Base-by-base conservation (phyloP, 2,113 vertebrate genomes). In the Sprattus sprattus region DNA sequence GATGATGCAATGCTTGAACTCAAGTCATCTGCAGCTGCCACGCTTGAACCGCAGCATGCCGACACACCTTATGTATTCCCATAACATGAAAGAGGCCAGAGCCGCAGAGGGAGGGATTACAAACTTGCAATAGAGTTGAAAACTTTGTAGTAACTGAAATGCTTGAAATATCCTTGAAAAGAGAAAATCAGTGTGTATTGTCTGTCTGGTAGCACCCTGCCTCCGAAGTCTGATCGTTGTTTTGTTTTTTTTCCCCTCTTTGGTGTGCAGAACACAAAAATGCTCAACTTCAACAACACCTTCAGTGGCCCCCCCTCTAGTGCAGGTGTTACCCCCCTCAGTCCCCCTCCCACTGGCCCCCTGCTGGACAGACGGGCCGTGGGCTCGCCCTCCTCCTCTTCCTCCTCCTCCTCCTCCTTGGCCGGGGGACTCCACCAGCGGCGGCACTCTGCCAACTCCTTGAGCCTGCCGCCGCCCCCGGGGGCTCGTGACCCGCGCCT, bases 331-430 rank as follows among this genome's bases (percentile, higher is more conserved):
- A 89, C 44, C 57, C 84, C 94, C 85, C 93, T 94, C 57, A 81
- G 87, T 78, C 85, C 84, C 45, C 89, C 90, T 83, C 88, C 95
- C 46, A 85, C 93, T 88, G 94, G 93, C 88, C 93, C 95, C 93
- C 92, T 96, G 93, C 94, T 96, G 94, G 96, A 97, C 95, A 96
- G 95, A 92, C 96, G 96, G 90, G 96, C 95, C 5, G 96, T 95
- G 89, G 96, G 96, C 87, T 94, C 94, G 86, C 95, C 96, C 49
- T 94, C 96, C 71, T 75, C 67, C 67, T 75, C 67, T 4, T 64
- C 57, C 57, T 64, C 57, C 57, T 64, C 52, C 18, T 52, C 57
- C 57, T 64, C 57, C 18, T 64, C 71, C 71, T 78, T 28, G 7
- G 92, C 94, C 32, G 94, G 45, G 46, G 83, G 91, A 87, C 92